A percentile compares a stretch with the other conserved stretches of the same genome.
These are phyloP conservation scores for Melanostoma scalare DNA, from an alignment of 2,888 invertebrate species.

Conservation along the genomic window DNA sequence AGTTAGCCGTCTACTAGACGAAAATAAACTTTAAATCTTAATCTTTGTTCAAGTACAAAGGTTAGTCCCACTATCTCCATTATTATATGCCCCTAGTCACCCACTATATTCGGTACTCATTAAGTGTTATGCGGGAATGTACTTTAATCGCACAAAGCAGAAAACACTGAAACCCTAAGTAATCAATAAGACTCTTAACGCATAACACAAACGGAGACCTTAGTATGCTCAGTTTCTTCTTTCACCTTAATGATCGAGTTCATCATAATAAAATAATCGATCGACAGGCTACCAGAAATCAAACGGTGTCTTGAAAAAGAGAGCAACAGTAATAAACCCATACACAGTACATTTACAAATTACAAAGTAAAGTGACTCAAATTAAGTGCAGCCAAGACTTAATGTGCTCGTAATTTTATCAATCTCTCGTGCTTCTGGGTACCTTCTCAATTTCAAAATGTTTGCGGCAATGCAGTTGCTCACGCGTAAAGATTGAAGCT, in stretches of 20 bases:
- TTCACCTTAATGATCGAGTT: background rate
- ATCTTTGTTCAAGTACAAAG: conserved; percentile 15
- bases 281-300: conserved; percentile 33
- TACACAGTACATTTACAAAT: background rate
- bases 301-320: conserved; percentile 29
- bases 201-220: background rate
- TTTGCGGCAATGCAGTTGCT: conserved; percentile 47
- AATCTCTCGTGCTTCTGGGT: too few species aligned
- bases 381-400: too few species aligned
- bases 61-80: conserved; percentile 25
- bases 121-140: background rate
- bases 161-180: too few species aligned
- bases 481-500: conserved; percentile 37
- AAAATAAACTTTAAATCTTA: background rate
- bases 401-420: too few species aligned
- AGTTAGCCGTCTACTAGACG: background rate
- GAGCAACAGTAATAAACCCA: conserved; percentile 22
- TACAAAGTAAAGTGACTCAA: background rate
- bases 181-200: background rate
- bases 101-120: conserved; percentile 19
- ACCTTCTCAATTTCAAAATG: conserved; percentile 46
- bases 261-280: conserved; percentile 4
- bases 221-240: conserved; percentile 4
- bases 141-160: conserved; percentile 8
- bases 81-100: conserved; percentile 10